Conservation (phyloP, 1,140 invertebrate genomes). For the Euura lappo region DNA sequence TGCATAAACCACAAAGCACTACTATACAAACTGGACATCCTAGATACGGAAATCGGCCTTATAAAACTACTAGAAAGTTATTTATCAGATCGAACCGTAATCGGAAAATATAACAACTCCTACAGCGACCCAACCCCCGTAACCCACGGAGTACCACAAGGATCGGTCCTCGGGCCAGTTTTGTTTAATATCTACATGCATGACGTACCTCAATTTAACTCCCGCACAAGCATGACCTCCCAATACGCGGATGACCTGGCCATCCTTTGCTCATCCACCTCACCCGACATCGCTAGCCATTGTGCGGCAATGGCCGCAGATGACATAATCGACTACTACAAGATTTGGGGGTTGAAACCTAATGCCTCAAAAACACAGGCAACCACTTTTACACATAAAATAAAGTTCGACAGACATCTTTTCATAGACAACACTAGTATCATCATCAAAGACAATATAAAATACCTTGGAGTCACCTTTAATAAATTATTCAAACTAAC, state of each 20-base stretch:
- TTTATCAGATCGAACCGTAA: neutral
- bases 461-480: too few relatives aligned
- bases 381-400: neutral
- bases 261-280: neutral
- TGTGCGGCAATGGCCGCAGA: neutral
- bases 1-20: conserved; percentile 32
- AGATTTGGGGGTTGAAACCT: neutral
- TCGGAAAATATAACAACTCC: neutral
- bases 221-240: neutral
- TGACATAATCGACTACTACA: neutral
- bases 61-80: neutral
- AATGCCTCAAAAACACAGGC: neutral
- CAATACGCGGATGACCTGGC: neutral
- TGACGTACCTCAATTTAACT: neutral
- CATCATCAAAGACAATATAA: neutral
- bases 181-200: neutral
- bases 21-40: conserved; percentile 28
- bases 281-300: neutral
- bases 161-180: conserved; percentile 6
- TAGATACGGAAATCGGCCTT: neutral
- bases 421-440: neutral
- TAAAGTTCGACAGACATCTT: neutral
- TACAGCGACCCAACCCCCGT: neutral
- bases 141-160: neutral
- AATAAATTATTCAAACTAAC: too few relatives aligned